phyloP scores from a whole-genome alignment of 1,140 invertebrate genomes.

The Frieseomelitta varia region DNA sequence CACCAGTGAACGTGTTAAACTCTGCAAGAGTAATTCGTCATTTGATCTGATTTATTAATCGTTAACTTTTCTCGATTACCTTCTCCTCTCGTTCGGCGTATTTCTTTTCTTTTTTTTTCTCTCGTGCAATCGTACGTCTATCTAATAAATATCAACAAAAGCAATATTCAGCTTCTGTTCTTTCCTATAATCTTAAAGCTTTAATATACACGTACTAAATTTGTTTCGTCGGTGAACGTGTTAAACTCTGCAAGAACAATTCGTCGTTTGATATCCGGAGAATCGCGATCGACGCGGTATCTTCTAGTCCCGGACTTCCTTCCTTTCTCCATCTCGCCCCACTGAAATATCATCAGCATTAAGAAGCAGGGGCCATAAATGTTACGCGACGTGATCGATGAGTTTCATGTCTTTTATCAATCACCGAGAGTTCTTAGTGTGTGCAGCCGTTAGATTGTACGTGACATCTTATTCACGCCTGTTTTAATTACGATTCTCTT shows the following conservation, averaged over 20 bases:
- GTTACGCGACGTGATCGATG: slow-evolving; percentile 44
- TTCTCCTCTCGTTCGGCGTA: background rate
- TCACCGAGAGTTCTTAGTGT: background rate
- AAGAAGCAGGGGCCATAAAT: slow-evolving; percentile 32
- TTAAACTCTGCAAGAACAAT: slow-evolving; percentile 21
- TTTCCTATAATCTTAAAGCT: too few relatives aligned
- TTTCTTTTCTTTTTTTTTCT: background rate
- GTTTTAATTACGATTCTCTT: background rate
- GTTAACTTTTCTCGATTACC: slow-evolving; percentile 38
- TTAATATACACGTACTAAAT: too few relatives aligned
- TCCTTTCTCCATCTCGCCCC: background rate
- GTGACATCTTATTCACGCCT: slow-evolving; percentile 20
- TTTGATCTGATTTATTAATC: too few relatives aligned
- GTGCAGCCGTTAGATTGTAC: slow-evolving; percentile 1
- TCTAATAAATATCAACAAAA: too few relatives aligned
- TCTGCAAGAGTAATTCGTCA: background rate
- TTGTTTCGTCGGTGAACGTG: background rate
- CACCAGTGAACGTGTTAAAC: slow-evolving; percentile 28
- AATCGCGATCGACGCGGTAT: slow-evolving; percentile 18
- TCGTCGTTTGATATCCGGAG: slow-evolving; percentile 9
- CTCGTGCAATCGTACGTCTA: too few relatives aligned
- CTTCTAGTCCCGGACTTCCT: slow-evolving; percentile 1
- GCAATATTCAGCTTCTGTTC: too few relatives aligned
- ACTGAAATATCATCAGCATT: slow-evolving; percentile 47
- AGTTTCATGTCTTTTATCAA: slow-evolving; percentile 26